Evolutionary conservation across 1,140 invertebrate species (phyloP), one percentile per base, ranked within the genome.

Genomic region (Ips typographus): DNA sequence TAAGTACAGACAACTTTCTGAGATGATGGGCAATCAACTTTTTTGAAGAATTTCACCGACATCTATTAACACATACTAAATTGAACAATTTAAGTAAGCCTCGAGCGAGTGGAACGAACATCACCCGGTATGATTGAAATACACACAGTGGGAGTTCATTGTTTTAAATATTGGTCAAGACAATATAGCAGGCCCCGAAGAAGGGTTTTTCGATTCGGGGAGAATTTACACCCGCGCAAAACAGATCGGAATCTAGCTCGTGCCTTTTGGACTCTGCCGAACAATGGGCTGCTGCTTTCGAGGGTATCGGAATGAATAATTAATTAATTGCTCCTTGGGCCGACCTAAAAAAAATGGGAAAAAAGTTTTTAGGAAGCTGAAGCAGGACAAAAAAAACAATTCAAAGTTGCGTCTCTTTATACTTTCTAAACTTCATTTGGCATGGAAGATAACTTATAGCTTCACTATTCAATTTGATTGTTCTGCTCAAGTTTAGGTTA

Each of bases 171-270:
- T 64, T 49, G 39, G n/a, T n/a, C 61, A 22, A 49, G 49, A 64
- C 61, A 49, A 47, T 61, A 61, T 61, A 41, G 22, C 22, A 22
- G 22, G 22, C 41, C 39, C 44, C 38, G 41, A 61, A 61, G 41
- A 44, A 49, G 43, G 8, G 7, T n/a, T 38, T 64, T 64, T 64
- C 47, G 61, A 49, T 22, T 53, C 61, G 38, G 38, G 37, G 61
- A 64, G 61, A 64, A 64, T 64, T 64, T 64, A 64, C 61, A 64
- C 61, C 61, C 61, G 61, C 61, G 61, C 61, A 64, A 37, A 39
- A 4, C 36, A 53, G 61, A 64, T 64, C 40, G 47, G 49, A 52
- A 64, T 64, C 61, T 64, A 53, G 49, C 61, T 64, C 61, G 61
- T 64, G 61, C 61, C 37, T 61, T 61, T 61, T 61, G 22, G 53